Conservation (phyloP, 2,888 invertebrate genomes). For the Coelopa pilipes region DNA sequence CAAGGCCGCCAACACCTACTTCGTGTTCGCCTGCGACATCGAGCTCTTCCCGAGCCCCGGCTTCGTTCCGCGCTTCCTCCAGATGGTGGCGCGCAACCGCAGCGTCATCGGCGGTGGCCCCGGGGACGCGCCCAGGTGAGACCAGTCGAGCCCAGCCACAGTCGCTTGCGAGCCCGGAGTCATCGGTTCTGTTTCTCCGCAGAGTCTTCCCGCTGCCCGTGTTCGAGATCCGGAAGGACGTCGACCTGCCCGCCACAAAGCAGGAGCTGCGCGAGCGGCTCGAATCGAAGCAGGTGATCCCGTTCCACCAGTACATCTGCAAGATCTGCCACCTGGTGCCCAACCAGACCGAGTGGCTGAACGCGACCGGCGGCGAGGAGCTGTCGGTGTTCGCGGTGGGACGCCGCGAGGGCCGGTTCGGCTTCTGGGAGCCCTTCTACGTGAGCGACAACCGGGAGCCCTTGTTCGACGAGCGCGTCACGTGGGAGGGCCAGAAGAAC, state of each 20-base stretch:
- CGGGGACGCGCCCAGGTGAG: background rate
- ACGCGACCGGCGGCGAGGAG: slow-evolving; percentile 33
- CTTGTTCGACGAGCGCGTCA: slow-evolving; percentile 87
- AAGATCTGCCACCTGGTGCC: slow-evolving; percentile 50
- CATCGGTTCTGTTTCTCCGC: background rate
- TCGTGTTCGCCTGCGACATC: slow-evolving; percentile 84
- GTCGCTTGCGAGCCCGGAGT: background rate
- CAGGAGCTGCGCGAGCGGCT: slow-evolving; percentile 48
- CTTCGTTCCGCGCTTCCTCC: slow-evolving; percentile 79
- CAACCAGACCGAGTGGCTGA: slow-evolving; percentile 46
- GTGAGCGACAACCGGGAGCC: slow-evolving; percentile 90
- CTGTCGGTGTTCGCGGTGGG: slow-evolving; percentile 74
- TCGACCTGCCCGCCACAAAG: slow-evolving; percentile 52
- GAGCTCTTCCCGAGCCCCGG: slow-evolving; percentile 88
- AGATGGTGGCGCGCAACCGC: slow-evolving; percentile 78
- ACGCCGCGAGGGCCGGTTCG: slow-evolving; percentile 75
- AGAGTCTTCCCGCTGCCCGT: slow-evolving; percentile 55
- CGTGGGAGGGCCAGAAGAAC: slow-evolving; percentile 85
- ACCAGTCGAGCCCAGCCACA: too few species aligned
- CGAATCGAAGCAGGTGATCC: slow-evolving; percentile 42
- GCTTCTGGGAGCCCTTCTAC: slow-evolving; percentile 92
- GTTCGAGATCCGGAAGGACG: slow-evolving; percentile 50
- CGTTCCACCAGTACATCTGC: slow-evolving; percentile 50
- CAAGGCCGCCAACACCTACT: slow-evolving; percentile 81
- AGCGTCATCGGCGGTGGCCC: slow-evolving; percentile 52